Evolutionary conservation across 2,888 invertebrate species (phyloP), one percentile per base, ranked within the genome.

Genomic region (Alentia gelatinosa): DNA sequence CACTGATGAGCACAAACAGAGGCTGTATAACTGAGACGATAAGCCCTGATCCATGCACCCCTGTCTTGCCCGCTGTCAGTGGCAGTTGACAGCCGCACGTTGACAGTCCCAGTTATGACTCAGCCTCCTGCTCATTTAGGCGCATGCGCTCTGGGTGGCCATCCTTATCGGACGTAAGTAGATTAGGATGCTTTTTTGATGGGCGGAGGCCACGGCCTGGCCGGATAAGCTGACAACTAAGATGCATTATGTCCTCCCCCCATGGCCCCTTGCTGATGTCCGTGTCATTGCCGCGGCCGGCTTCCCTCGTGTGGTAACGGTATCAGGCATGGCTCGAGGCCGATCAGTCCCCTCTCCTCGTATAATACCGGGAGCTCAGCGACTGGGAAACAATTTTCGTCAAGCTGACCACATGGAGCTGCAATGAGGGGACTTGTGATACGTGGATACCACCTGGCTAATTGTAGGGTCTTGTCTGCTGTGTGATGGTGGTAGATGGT

Each of bases 101-200:
- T 79, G 79, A 79, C 37, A 79, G 39, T 39, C 1, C 79, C 37
- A 0, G 39, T 12, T 37, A 79, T 79, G 79, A 79, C 79, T 79
- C 79, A 79, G 79, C 68, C n/a, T 12, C 30, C 33, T 1, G n/a
- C 79, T 37, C 79, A 79, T 79, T 79, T 35, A 26, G 19, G 37
- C 37, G 79, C 79, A 39, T 79, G 39, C 79, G 37, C 37, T 15
- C 79, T 26, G 37, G 4, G 79, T 39, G 39, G 79, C 39, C 30
- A 26, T 47, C 86, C 47, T 86, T 86, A 86, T 86, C 86, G 15
- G 86, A 15, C 7, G 33, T 86, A 86, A 86, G 86, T 42, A 86
- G 86, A 86, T 86, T 86, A 86, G 42, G 86, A 86, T 86, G 86
- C 42, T 86, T 86, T 86, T 86, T 86, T 86, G 47, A 86, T 86